Conservation (phyloP, 1,140 invertebrate species). For the Sinonovacula constricta region DNA sequence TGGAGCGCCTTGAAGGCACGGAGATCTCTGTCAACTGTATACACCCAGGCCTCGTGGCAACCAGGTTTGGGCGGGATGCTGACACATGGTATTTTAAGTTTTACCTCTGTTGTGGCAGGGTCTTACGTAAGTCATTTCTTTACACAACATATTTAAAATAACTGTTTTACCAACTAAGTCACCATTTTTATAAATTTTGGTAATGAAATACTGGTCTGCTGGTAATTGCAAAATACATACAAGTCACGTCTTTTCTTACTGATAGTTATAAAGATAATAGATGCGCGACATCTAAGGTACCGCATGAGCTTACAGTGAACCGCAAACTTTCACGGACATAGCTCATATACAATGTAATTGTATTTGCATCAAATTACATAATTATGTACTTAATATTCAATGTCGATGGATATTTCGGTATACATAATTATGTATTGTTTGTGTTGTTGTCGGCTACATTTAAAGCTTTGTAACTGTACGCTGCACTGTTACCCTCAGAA, state of each 20-base stretch:
- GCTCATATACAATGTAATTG: no score
- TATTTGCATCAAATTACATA: no score
- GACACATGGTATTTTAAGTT: background rate
- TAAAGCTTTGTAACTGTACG: no score
- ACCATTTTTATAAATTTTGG: no score
- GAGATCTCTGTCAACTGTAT: conserved; percentile 47
- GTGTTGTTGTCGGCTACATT: no score
- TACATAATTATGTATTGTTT: no score
- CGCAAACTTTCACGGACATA: no score
- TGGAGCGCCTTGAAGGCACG: conserved; percentile 30
- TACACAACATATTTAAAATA: background rate
- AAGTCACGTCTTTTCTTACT: background rate
- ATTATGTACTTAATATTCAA: no score
- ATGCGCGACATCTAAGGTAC: background rate
- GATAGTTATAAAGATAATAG: background rate
- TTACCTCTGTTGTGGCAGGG: background rate
- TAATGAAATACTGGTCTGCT: no score
- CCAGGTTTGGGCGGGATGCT: background rate
- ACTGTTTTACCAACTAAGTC: background rate
- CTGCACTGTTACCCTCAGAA: no score
- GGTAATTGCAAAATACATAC: background rate
- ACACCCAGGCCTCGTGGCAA: conserved; percentile 54
- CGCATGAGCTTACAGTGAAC: no score
- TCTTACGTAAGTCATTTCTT: background rate
- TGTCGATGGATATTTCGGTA: no score